These are phyloP conservation scores for Drosophila sechellia DNA, from an alignment of 1,140 invertebrate species.

Conservation along the genomic window DNA sequence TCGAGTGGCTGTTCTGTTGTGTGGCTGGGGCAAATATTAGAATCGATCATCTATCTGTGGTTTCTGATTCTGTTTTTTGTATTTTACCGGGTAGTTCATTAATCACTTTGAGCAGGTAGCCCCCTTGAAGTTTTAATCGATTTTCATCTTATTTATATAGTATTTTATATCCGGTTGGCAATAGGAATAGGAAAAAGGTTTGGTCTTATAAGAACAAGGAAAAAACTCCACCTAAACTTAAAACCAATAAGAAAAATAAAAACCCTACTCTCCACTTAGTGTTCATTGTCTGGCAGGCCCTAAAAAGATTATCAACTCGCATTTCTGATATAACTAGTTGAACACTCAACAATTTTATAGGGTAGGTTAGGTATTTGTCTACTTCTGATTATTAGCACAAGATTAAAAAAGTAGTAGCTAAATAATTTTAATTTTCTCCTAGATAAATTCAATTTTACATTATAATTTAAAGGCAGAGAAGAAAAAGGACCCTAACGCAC, in stretches of 20 bases:
- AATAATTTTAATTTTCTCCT: no score
- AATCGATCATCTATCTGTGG: conserved; percentile 45
- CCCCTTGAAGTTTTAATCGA: conserved; percentile 18
- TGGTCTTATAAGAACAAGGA: conserved; percentile 3
- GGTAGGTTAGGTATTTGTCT: conserved; percentile 9
- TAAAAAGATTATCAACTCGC: neutral
- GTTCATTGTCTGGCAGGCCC: neutral
- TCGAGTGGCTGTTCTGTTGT: conserved; percentile 31
- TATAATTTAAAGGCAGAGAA: no score
- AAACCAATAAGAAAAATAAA: conserved; percentile 26
- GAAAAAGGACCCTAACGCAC: no score
- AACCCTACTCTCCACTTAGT: neutral
- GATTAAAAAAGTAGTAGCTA: no score
- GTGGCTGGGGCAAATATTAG: conserved; percentile 36
- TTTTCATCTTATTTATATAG: conserved; percentile 26
- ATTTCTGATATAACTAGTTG: neutral
- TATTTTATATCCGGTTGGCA: conserved; percentile 49
- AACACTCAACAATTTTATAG: neutral
- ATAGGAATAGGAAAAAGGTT: conserved; percentile 17
- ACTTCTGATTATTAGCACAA: neutral
- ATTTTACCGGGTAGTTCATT: conserved; percentile 20
- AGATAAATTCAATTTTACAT: no score
- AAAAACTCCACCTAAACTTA: neutral
- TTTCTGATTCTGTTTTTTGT: conserved; percentile 22
- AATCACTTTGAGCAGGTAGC: conserved; percentile 45